Base-by-base conservation (phyloP, 2,113 vertebrate species). In the Colossoma macropomum region DNA sequence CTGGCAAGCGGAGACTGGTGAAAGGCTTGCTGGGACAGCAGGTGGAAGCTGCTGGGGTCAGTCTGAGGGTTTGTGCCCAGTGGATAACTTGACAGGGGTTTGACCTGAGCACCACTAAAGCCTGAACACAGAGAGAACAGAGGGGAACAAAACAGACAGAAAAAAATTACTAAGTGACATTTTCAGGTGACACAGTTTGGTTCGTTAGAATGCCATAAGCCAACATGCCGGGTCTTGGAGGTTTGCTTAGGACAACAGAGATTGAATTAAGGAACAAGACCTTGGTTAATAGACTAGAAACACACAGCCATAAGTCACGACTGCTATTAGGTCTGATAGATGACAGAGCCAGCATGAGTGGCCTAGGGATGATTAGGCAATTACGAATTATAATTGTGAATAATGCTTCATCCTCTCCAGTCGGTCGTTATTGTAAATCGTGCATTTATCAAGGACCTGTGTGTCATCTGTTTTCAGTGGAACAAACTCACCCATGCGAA, bases 21-120 rank as follows among this genome's bases (percentile, higher is more conserved):
- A 79, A 89, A 89, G 7, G 84, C 87, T 1, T 87, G 79, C 84
- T 90, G 93, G 69, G 84, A 75, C 38, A 30, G 90, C 0, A 9
- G 91, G 65, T 0, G 87, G 87, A 92, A 94, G 82, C 82, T 68
- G 9, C 81, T 75, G 66, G 79, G 19, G 66, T 91, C 78, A 0
- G 77, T 32, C 69, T 85, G 93, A 27, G 86, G 83, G 77, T 91
- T 90, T 80, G 72, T 38, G 0, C 90, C 56, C 15, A 90, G 90
- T n/a, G 91, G 75, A 1, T 92, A 93, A 25, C 73, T 85, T 7
- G 86, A 83, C 3, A 90, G 63, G n/a, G 93, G 89, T 86, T 94
- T 93, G 70, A 89, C 79, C 50, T 94, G 85, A 41, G 93, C 90
- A 28, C 88, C 1, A 0, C 92, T 90, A 65, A 89, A 85, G 0